These are phyloP conservation scores for Streptopelia turtur DNA, from an alignment of 2,797 vertebrate species.

Conservation along the genomic window DNA sequence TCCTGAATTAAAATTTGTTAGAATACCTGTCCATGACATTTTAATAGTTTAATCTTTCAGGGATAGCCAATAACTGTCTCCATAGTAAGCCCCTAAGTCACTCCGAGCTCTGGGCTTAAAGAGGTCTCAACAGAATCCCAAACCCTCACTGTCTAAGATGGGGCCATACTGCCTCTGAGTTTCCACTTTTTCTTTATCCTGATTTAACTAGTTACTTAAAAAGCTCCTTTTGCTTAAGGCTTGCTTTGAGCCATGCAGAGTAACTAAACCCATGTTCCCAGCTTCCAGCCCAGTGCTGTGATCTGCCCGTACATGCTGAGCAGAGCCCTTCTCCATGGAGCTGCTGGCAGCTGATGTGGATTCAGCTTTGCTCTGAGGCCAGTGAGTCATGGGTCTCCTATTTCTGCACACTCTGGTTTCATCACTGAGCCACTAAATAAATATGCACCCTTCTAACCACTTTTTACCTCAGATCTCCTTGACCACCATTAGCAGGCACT, in stretches of 20 bases:
- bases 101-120: background rate
- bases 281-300: background rate
- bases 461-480: background rate
- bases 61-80: background rate
- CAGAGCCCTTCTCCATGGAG: background rate
- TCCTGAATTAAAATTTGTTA: background rate
- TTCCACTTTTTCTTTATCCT: background rate
- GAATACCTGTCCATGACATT: background rate
- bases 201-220: background rate
- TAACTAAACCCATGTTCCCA: fast-evolving
- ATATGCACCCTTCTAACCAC: background rate
- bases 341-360: background rate
- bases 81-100: background rate
- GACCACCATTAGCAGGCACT: background rate
- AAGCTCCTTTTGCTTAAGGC: background rate
- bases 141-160: background rate
- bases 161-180: background rate
- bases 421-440: background rate
- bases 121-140: background rate
- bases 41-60: background rate
- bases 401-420: background rate
- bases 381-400: fast-evolving
- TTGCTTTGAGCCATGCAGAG: background rate
- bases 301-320: background rate
- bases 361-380: background rate